These are phyloP conservation scores for Misgurnus mizolepis DNA, from an alignment of 2,113 vertebrate species.

Conservation along the genomic window DNA sequence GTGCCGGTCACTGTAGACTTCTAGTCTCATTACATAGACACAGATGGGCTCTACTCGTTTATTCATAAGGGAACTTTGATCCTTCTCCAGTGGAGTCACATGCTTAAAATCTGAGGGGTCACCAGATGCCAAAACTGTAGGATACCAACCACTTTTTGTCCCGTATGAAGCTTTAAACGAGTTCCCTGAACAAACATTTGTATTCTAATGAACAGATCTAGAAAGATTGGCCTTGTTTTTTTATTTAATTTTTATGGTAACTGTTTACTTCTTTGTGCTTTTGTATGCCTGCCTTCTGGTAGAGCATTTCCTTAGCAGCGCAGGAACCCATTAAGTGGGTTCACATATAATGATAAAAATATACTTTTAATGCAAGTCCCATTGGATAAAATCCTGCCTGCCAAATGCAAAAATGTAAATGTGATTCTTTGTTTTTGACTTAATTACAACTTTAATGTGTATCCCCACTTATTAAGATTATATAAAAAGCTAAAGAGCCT, in stretches of 20 bases:
- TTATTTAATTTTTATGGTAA: not conserved
- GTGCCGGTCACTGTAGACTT: not conserved
- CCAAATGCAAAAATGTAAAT: too few relatives aligned
- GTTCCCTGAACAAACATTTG: constrained; percentile 15
- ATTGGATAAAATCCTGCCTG: too few relatives aligned
- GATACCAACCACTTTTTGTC: constrained; percentile 23
- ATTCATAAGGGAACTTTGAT: constrained; percentile 58
- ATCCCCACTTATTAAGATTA: constrained; percentile 33
- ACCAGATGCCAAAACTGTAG: constrained; percentile 31
- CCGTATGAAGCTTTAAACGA: constrained; percentile 4
- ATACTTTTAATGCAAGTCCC: too few relatives aligned
- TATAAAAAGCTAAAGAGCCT: constrained; percentile 33
- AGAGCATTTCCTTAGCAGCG: too few relatives aligned
- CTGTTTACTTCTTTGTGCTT: constrained; percentile 5
- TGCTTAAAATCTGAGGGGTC: constrained; percentile 31
- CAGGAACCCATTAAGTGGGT: too few relatives aligned
- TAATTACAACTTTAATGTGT: constrained; percentile 24
- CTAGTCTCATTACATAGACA: constrained; percentile 28
- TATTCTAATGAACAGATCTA: not conserved
- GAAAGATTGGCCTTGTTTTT: constrained; percentile 3
- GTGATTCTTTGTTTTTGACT: constrained; percentile 16
- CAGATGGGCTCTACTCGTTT: constrained; percentile 53
- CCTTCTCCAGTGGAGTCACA: constrained; percentile 39
- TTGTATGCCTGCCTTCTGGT: not conserved
- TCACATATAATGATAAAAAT: too few relatives aligned